Evolutionary conservation across 2,888 invertebrate species (phyloP).

Genomic region (Lumbricus terrestris): DNA sequence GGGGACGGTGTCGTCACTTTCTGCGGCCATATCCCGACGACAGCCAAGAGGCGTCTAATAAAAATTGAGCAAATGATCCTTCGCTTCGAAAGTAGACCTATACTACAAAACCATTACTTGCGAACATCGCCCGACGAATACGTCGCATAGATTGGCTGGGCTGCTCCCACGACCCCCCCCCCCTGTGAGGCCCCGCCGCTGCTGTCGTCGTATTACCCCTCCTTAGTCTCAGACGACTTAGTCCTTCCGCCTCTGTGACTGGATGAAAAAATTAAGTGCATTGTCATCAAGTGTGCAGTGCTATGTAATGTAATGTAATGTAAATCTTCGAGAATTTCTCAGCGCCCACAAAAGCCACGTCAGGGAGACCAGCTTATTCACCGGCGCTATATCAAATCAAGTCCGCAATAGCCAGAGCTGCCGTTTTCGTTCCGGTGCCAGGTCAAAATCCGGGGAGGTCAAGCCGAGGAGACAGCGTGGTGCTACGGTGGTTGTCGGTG

Average conservation of each 20-base stretch:
- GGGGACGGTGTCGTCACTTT: neutral
- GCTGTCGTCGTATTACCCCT: too few species aligned
- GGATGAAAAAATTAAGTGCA: neutral
- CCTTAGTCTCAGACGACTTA: neutral
- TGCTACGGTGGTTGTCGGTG: too few species aligned
- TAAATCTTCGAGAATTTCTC: too few species aligned
- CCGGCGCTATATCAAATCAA: too few species aligned
- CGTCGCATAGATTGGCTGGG: conserved; percentile 3
- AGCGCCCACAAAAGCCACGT: too few species aligned
- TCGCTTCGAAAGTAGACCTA: conserved; percentile 3
- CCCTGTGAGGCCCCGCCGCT: neutral
- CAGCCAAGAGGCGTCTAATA: neutral
- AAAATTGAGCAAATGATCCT: conserved; percentile 3
- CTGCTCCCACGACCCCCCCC: neutral
- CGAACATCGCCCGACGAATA: conserved; percentile 3
- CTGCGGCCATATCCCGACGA: neutral
- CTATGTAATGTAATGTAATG: too few species aligned
- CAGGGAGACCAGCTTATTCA: too few species aligned
- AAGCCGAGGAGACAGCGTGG: too few species aligned
- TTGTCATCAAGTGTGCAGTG: neutral
- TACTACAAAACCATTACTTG: neutral
- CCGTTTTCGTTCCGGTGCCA: too few species aligned
- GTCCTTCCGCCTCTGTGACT: neutral
- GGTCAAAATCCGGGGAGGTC: too few species aligned
- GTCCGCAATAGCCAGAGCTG: too few species aligned